Evolutionary conservation across 2,888 invertebrate genomes (phyloP).

Genomic region (Eristalis pertinax): DNA sequence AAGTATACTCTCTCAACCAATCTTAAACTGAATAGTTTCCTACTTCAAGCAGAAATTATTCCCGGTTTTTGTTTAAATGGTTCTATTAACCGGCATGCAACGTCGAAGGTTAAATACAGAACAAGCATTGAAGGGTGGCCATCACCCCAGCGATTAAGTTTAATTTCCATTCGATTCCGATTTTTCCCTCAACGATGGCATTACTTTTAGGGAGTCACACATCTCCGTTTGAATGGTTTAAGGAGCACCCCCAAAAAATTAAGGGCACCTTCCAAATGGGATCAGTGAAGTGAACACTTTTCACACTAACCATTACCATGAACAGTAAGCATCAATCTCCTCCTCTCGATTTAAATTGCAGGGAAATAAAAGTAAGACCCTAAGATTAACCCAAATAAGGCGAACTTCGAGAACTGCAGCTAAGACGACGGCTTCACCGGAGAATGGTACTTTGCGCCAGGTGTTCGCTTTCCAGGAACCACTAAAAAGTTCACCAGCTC

Average conservation of each 20-base stretch:
- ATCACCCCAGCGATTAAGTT: no score
- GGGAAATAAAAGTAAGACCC: constrained; percentile 50
- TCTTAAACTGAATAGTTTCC: no score
- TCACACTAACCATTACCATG: constrained; percentile 25
- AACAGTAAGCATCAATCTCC: constrained; percentile 55
- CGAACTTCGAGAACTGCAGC: constrained; percentile 35
- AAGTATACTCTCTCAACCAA: no score
- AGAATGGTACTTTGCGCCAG: constrained; percentile 46
- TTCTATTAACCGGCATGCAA: no score
- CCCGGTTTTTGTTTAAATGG: no score
- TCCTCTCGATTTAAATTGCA: constrained; percentile 44
- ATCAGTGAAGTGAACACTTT: constrained; percentile 20
- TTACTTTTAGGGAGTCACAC: no score
- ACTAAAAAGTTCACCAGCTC: constrained; percentile 40
- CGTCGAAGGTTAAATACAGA: no score
- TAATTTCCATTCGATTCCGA: no score
- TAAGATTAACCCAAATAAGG: constrained; percentile 9
- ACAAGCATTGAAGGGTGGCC: no score
- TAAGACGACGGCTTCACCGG: constrained; percentile 10
- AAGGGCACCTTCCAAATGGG: constrained; percentile 10
- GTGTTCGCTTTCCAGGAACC: constrained; percentile 58
- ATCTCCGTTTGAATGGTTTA: neutral
- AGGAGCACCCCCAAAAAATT: neutral
- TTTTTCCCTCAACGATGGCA: no score
- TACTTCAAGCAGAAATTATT: no score